These are phyloP conservation scores for Chrysaora quinquecirrha DNA, from an alignment of 30 jellyfish, hydroid and myxozoan species.

Conservation along the genomic window DNA sequence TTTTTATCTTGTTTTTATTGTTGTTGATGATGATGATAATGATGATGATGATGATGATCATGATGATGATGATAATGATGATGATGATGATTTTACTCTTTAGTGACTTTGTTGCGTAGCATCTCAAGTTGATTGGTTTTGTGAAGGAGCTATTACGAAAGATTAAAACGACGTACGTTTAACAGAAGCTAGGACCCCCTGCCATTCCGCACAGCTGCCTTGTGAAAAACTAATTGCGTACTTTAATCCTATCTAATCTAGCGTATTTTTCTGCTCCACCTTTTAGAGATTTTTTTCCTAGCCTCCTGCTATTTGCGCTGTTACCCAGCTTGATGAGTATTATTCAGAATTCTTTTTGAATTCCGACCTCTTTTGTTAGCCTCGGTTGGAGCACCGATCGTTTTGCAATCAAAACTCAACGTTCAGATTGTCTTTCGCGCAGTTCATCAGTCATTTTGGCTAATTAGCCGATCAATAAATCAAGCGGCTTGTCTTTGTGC, in stretches of 20 bases:
- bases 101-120: neutral
- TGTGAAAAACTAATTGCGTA: constrained; percentile 63
- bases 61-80: neutral
- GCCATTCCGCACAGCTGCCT: constrained; percentile 55
- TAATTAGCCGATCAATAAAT: constrained; percentile 43
- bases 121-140: too few species aligned
- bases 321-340: constrained; percentile 49
- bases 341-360: constrained; percentile 44
- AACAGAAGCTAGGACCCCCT: constrained; percentile 54
- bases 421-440: constrained; percentile 50
- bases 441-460: constrained; percentile 33
- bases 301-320: constrained; percentile 59
- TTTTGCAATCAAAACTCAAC: constrained; percentile 43
- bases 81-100: neutral
- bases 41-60: neutral
- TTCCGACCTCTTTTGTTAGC: constrained; percentile 74
- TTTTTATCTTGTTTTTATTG: neutral
- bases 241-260: constrained; percentile 41
- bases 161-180: too few species aligned
- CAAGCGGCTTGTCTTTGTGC: constrained; percentile 46
- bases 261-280: constrained; percentile 58
- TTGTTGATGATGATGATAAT: neutral
- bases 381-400: constrained; percentile 66
- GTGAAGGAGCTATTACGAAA: too few species aligned
- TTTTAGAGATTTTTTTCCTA: constrained; percentile 26